A percentile compares a stretch with the other conserved stretches of the same genome.
Evolutionary conservation across 92 coral and sea anemone genomes (phyloP).

Genomic region (Pocillopora meandrina): DNA sequence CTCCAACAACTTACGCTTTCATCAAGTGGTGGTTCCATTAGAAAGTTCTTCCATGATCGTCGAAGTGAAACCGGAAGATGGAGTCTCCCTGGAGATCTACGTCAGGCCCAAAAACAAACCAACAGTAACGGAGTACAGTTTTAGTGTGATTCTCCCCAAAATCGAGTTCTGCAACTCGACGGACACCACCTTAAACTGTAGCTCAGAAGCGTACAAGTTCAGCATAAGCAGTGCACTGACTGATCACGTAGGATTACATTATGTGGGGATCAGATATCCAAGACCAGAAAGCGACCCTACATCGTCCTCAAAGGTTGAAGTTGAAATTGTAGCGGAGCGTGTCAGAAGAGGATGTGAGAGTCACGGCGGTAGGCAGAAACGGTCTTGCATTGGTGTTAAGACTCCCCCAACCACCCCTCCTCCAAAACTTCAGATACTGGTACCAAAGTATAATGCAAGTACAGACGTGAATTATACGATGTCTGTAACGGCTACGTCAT

Average conservation of each 20-base stretch:
- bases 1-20: slow-evolving; percentile 65
- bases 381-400: slow-evolving; percentile 84
- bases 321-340: slow-evolving; percentile 21
- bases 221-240: slow-evolving; percentile 68
- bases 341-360: slow-evolving; percentile 64
- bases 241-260: slow-evolving; percentile 77
- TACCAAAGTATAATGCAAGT: slow-evolving; percentile 72
- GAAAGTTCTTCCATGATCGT: slow-evolving; percentile 51
- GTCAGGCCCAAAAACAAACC: slow-evolving; percentile 49
- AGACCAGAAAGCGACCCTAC: slow-evolving; percentile 6
- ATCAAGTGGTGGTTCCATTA: slow-evolving; percentile 56
- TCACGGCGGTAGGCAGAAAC: slow-evolving; percentile 82
- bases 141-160: slow-evolving; percentile 61
- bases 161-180: slow-evolving; percentile 55
- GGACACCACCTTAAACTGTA: slow-evolving; percentile 49
- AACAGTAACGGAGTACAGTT: slow-evolving; percentile 57
- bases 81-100: slow-evolving; percentile 59
- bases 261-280: slow-evolving; percentile 69
- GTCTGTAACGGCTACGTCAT: slow-evolving; percentile 71
- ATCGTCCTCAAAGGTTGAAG: slow-evolving; percentile 29
- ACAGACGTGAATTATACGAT: slow-evolving; percentile 86
- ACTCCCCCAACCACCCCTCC: slow-evolving; percentile 86
- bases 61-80: slow-evolving; percentile 54
- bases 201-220: slow-evolving; percentile 66
- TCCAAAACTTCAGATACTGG: slow-evolving; percentile 69